These are phyloP conservation scores for Eurois occulta DNA, from an alignment of 2,888 invertebrate genomes.

Conservation along the genomic window DNA sequence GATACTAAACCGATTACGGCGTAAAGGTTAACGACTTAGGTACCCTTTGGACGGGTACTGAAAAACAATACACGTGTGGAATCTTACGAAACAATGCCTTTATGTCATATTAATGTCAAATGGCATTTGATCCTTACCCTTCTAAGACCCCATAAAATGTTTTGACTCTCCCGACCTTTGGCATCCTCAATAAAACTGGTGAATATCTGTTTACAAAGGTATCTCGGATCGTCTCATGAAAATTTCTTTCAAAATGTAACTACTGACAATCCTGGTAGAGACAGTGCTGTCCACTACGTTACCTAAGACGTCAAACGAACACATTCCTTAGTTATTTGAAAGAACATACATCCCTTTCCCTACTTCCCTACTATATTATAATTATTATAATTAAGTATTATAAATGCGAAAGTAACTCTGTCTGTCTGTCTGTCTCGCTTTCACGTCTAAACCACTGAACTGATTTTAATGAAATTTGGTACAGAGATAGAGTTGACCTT, in stretches of 20 bases:
- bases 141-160: neutral
- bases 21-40: constrained; percentile 39
- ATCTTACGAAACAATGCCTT: neutral
- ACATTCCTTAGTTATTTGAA: neutral
- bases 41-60: constrained; percentile 9
- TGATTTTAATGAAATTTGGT: too few species aligned
- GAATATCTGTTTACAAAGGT: neutral
- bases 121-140: neutral
- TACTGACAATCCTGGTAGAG: too few species aligned
- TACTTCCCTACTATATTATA: too few species aligned
- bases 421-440: too few species aligned
- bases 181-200: neutral
- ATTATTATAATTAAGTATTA: too few species aligned
- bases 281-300: neutral
- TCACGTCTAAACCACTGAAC: too few species aligned
- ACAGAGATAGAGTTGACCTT: too few species aligned
- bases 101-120: constrained; percentile 20
- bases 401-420: too few species aligned
- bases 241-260: neutral
- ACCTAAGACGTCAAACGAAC: neutral
- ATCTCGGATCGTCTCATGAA: neutral
- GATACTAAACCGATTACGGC: constrained; percentile 14
- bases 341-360: too few species aligned
- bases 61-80: constrained; percentile 17
- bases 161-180: neutral